These are phyloP conservation scores for Oxyteleia sp. DNA, from an alignment of 2,888 invertebrate species.

Conservation along the genomic window DNA sequence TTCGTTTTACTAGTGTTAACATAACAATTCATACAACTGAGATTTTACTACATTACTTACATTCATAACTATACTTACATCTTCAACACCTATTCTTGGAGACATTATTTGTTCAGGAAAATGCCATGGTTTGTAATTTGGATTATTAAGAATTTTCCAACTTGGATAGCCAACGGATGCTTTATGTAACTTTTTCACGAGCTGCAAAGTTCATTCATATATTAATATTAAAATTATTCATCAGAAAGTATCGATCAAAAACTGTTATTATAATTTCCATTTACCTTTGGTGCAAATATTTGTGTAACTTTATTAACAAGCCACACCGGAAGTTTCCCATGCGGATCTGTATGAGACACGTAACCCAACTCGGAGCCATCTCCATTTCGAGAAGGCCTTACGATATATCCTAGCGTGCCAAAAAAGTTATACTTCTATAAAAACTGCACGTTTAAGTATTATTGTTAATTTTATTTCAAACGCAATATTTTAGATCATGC, in stretches of 20 bases:
- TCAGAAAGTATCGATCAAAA: constrained; percentile 23
- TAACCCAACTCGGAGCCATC: constrained; percentile 94
- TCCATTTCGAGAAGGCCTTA: constrained; percentile 89
- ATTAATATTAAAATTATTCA: constrained; percentile 52
- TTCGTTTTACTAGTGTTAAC: too few relatives aligned
- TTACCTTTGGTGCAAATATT: constrained; percentile 94
- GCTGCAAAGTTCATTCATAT: constrained; percentile 84
- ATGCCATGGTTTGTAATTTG: constrained; percentile 95
- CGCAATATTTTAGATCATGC: constrained; percentile 14
- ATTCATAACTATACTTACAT: constrained; percentile 90
- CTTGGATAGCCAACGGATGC: constrained; percentile 93
- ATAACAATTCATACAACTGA: too few relatives aligned
- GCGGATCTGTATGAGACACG: constrained; percentile 96
- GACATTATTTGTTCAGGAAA: constrained; percentile 94
- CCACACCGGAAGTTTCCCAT: constrained; percentile 96
- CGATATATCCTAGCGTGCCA: constrained; percentile 46
- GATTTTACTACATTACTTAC: too few relatives aligned
- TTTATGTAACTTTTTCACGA: constrained; percentile 94
- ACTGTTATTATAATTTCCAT: constrained; percentile 11
- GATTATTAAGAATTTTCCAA: constrained; percentile 94
- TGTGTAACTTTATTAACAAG: constrained; percentile 95
- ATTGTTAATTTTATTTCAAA: constrained; percentile 18
- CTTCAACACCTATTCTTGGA: constrained; percentile 91
- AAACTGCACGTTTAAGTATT: neutral
- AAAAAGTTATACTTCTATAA: constrained; percentile 3